Evolutionary conservation across 2,113 vertebrate species (phyloP).

Genomic region (Seriola rivoliana): DNA sequence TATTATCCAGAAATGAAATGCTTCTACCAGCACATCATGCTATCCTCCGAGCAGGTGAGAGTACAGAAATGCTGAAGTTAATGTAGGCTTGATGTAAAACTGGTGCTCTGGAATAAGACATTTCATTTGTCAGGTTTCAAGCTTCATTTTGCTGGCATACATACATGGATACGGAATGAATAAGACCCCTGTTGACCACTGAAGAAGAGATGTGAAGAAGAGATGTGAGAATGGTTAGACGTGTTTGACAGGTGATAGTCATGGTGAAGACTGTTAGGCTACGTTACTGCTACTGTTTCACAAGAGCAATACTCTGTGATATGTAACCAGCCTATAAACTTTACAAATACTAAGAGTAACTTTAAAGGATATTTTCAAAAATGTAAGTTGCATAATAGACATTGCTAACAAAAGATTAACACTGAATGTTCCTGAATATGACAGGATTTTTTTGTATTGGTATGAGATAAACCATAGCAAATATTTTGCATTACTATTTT

Average conservation of each 20-base stretch:
- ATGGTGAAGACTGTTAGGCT: neutral
- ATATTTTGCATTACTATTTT: neutral
- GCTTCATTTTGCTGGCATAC: neutral
- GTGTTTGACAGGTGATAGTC: slow-evolving; percentile 1
- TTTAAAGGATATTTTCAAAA: no score
- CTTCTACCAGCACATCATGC: neutral
- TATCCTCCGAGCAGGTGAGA: neutral
- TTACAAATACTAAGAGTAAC: no score
- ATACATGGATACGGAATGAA: neutral
- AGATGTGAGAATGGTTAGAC: neutral
- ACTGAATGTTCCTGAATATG: neutral
- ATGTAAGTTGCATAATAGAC: neutral
- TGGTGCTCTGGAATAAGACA: slow-evolving; percentile 13
- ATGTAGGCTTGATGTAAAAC: slow-evolving; percentile 18
- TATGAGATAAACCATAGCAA: neutral
- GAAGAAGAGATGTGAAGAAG: neutral
- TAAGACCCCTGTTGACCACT: neutral
- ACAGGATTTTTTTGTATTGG: neutral
- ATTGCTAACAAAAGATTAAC: neutral
- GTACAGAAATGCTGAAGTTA: slow-evolving; percentile 9
- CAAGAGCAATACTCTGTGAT: no score
- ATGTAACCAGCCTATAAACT: no score
- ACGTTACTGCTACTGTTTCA: neutral
- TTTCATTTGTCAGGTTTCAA: slow-evolving; percentile 12
- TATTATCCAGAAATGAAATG: slow-evolving; percentile 46